phyloP scores from a whole-genome alignment of 2,797 vertebrate genomes.

The Ctenosaura bakeri region DNA sequence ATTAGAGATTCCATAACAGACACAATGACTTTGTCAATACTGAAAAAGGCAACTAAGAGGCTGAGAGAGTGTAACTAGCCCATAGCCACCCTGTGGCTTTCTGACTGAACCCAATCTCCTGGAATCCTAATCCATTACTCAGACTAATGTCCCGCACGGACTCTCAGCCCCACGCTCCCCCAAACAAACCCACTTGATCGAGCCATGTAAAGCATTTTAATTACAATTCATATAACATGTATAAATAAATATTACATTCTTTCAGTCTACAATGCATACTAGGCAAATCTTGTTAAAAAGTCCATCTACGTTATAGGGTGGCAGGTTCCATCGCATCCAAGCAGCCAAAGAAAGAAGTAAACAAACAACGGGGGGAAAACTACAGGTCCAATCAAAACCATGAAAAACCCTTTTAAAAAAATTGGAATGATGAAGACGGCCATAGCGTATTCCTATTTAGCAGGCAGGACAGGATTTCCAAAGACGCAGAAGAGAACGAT shows the following conservation, averaged over 20 bases:
- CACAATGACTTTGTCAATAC: background rate
- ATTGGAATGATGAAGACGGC: background rate
- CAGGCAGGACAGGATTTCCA: conserved; percentile 48
- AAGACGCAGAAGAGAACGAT: conserved; percentile 5
- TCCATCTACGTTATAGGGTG: conserved; percentile 70
- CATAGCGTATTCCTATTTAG: conserved; percentile 39
- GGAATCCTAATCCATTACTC: too few relatives aligned
- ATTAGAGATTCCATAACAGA: background rate
- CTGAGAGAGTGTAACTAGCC: too few relatives aligned
- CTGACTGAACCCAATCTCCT: too few relatives aligned
- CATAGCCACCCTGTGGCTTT: too few relatives aligned
- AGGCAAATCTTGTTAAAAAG: conserved; percentile 77
- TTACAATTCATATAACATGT: conserved; percentile 78
- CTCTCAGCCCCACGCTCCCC: background rate
- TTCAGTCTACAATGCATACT: conserved; percentile 83
- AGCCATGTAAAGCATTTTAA: conserved; percentile 82
- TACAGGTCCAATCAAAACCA: too few relatives aligned
- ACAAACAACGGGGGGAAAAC: background rate
- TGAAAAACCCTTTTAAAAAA: background rate
- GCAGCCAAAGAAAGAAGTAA: background rate
- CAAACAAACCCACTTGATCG: conserved; percentile 51
- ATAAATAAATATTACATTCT: conserved; percentile 88
- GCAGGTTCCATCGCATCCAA: conserved; percentile 57
- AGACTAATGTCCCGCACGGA: background rate
- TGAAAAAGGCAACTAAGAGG: background rate